Evolutionary conservation across 2,113 vertebrate genomes (phyloP), one percentile per base, ranked within the genome.

Genomic region (Onychostoma macrolepis): DNA sequence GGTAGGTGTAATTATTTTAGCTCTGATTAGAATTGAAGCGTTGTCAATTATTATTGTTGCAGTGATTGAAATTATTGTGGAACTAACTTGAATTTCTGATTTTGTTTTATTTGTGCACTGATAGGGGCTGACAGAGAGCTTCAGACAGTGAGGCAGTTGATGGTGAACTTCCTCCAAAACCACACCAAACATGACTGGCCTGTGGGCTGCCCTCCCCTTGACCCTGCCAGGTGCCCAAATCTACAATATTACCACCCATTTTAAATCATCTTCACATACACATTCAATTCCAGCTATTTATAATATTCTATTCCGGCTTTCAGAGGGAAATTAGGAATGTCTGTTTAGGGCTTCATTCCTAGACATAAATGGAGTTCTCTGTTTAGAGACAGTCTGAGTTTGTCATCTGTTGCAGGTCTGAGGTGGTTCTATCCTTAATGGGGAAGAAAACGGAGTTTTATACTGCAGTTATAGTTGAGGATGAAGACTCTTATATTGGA

Each of bases 121-220:
- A 45, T 48, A 93, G 97, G 96, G 85, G 93, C 94, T 1, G 96
- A 98, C 88, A 89, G 97, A 79, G 94, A 96, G 83, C 93, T 97
- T 85, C 96, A 94, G 78, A 96, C 96, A 0, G 91, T 99, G 9
- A 93, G 98, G 12, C 96, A 95, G 88, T 89, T 95, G 50, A 97
- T 99, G 96, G 92, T 99, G 6, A 95, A 97, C 88, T 96, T 99
- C 90, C 93, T 99, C 4, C 97, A 99, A 95, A 97, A 97, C 90
- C 96, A 97, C 88, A 97, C 97, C 0, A 93, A 86, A 6, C 91
- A 91, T 82, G 9, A 92, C 80, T 89, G 95, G 53, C 97, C 98
- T 0, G 92, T 95, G 0, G 94, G 90, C 12, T 98, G 96, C 91
- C 97, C 97, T 0, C 85, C 91, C 0, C 71, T 99, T 78, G 94